These are phyloP conservation scores for Liposcelis brunnea DNA, from an alignment of 2,888 invertebrate species.

Conservation along the genomic window DNA sequence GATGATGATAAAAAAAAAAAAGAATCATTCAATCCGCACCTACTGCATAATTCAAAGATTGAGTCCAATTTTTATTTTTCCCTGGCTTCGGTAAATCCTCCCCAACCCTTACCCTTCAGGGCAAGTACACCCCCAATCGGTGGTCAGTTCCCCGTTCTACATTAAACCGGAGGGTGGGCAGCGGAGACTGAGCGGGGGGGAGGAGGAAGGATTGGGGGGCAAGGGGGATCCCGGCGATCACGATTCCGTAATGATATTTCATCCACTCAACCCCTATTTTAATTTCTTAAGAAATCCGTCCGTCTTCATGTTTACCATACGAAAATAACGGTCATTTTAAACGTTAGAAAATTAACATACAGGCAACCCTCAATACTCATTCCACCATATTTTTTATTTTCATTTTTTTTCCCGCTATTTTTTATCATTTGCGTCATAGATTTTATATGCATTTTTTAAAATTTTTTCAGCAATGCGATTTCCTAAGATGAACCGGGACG, in stretches of 20 bases:
- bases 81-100: no score
- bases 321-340: neutral
- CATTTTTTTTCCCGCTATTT: slow-evolving; percentile 7
- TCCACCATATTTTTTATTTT: slow-evolving; percentile 5
- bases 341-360: slow-evolving; percentile 3
- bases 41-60: no score
- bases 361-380: slow-evolving; percentile 9
- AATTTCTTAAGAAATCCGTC: neutral
- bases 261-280: neutral
- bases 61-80: no score
- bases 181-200: neutral
- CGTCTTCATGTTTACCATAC: neutral
- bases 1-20: no score
- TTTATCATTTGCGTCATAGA: slow-evolving; percentile 9
- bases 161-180: no score
- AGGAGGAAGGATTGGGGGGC: neutral
- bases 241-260: slow-evolving; percentile 7
- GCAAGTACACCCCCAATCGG: no score
- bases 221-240: neutral
- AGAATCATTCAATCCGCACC: no score
- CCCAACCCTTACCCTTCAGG: no score
- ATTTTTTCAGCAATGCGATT: slow-evolving; percentile 1
- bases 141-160: no score
- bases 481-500: neutral
- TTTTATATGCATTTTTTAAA: slow-evolving; percentile 9